A percentile compares a stretch with the other conserved stretches of the same genome.
Evolutionary conservation across 2,113 vertebrate genomes (phyloP).

Genomic region (Murina feae): DNA sequence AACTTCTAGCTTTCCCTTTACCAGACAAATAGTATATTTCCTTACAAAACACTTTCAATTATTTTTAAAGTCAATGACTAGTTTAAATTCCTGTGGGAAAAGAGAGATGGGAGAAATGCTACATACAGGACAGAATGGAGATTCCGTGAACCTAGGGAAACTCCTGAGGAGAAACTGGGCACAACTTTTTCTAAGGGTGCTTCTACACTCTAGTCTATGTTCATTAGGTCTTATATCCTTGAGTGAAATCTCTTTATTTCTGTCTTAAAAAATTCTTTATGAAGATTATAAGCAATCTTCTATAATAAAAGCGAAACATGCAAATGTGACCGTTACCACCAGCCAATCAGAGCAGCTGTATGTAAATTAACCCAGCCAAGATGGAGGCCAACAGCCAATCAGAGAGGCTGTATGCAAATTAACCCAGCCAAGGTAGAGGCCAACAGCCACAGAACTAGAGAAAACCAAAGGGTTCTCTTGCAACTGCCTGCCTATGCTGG

Average conservation of each 20-base stretch:
- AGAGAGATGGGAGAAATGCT: neutral
- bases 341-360: too few species aligned
- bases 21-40: neutral
- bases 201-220: neutral
- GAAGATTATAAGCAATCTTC: neutral
- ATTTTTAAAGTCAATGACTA: neutral
- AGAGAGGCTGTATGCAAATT: too few species aligned
- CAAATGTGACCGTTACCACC: too few species aligned
- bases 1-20: neutral
- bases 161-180: neutral
- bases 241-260: constrained; percentile 23
- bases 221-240: neutral
- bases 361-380: too few species aligned
- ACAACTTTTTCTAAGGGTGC: neutral
- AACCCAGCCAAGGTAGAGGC: too few species aligned
- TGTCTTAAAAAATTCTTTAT: constrained; percentile 13
- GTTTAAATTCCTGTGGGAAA: constrained; percentile 14
- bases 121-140: neutral
- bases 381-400: too few species aligned
- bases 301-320: too few species aligned
- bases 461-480: too few species aligned
- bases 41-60: neutral
- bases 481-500: too few species aligned
- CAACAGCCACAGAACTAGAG: too few species aligned
- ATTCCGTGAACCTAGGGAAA: neutral